These are phyloP conservation scores for Falco peregrinus DNA, from an alignment of 2,797 vertebrate genomes.

Conservation along the genomic window DNA sequence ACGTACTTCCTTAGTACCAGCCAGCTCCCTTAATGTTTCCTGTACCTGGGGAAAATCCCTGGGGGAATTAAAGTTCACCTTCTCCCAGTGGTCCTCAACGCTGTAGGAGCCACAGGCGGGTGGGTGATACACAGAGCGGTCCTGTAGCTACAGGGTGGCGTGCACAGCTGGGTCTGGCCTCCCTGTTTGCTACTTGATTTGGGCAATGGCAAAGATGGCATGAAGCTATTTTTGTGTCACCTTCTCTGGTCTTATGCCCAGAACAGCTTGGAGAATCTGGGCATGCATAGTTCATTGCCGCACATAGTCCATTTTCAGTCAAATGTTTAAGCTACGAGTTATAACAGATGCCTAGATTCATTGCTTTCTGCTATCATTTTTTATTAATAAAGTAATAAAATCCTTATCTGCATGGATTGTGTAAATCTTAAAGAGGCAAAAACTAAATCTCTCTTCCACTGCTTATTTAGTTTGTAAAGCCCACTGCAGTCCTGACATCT, in stretches of 20 bases:
- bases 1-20: neutral
- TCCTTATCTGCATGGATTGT: neutral
- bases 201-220: neutral
- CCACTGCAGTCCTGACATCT: neutral
- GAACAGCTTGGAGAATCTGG: conserved; percentile 1
- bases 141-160: neutral
- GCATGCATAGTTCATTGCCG: neutral
- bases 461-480: conserved; percentile 1
- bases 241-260: conserved; percentile 19
- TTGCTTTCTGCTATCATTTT: neutral
- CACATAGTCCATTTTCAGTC: neutral
- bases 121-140: neutral
- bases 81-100: neutral
- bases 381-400: neutral
- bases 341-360: neutral
- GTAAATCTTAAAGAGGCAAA: neutral
- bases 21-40: neutral
- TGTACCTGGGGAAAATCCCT: neutral
- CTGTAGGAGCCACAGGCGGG: neutral
- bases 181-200: neutral
- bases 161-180: neutral
- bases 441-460: neutral
- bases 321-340: neutral
- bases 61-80: neutral
- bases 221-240: conserved; percentile 21